phyloP scores from a whole-genome alignment of 2,888 invertebrate genomes.

The Polia nebulosa region DNA sequence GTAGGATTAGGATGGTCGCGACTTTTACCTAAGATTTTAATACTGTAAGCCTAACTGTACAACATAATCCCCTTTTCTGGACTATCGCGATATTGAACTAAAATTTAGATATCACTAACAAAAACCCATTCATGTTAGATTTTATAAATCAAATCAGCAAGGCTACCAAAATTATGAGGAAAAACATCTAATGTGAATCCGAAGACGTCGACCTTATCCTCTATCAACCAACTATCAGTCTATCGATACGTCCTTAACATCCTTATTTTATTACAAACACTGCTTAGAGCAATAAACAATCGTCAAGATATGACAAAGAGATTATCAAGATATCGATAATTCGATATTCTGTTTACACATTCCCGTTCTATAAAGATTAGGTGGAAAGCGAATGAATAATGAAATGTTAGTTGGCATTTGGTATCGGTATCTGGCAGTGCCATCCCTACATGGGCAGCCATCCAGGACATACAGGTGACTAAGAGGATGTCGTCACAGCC shows the following conservation, averaged over 20 bases:
- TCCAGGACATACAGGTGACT: slow-evolving; percentile 43
- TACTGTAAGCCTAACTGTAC: background rate
- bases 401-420: background rate
- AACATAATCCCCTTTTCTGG: background rate
- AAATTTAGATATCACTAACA: background rate
- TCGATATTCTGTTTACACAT: slow-evolving; percentile 3
- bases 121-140: background rate
- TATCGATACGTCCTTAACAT: slow-evolving; percentile 6
- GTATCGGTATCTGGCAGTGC: slow-evolving; percentile 14
- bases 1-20: too few relatives aligned
- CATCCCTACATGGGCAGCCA: slow-evolving; percentile 41
- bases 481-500: slow-evolving; percentile 37
- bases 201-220: background rate
- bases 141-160: background rate
- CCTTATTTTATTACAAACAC: slow-evolving; percentile 6
- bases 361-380: slow-evolving; percentile 16
- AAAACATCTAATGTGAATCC: background rate
- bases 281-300: slow-evolving; percentile 12
- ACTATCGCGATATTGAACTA: background rate
- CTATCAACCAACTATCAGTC: background rate
- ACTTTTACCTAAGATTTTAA: background rate
- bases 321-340: slow-evolving; percentile 1
- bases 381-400: slow-evolving; percentile 30
- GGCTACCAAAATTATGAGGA: background rate
- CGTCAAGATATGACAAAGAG: background rate